These are phyloP conservation scores for Epinotia nisella DNA, from an alignment of 2,888 invertebrate species.

Conservation along the genomic window DNA sequence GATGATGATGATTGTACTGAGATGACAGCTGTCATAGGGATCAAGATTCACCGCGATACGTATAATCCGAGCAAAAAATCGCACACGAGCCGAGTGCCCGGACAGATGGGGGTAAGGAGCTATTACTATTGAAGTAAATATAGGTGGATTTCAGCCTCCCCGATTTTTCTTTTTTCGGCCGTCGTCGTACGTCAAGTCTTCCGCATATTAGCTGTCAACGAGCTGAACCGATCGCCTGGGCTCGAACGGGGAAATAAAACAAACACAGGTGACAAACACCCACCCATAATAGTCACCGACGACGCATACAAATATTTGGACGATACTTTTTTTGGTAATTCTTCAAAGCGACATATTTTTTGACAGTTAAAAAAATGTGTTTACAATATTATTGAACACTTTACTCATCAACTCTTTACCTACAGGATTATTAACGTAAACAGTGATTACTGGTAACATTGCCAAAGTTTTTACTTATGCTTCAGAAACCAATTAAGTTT, in stretches of 20 bases:
- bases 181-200: conserved; percentile 64
- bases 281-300: conserved; percentile 63
- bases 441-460: too few relatives aligned
- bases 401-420: background rate
- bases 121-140: conserved; percentile 41
- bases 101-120: conserved; percentile 35
- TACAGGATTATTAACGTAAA: background rate
- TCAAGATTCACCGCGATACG: background rate
- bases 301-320: conserved; percentile 64
- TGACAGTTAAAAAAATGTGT: background rate
- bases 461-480: too few relatives aligned
- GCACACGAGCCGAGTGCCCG: conserved; percentile 43
- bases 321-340: conserved; percentile 50
- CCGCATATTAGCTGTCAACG: conserved; percentile 73
- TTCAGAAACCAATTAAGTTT: background rate
- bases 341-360: conserved; percentile 14
- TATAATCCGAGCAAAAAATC: conserved; percentile 60
- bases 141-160: conserved; percentile 42
- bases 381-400: background rate
- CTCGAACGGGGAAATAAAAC: conserved; percentile 60
- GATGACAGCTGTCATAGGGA: too few relatives aligned
- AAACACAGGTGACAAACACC: conserved; percentile 63
- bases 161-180: conserved; percentile 46
- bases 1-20: too few relatives aligned
- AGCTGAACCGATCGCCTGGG: conserved; percentile 62